Conservation (phyloP, 2,888 invertebrate genomes). For the Minunthozetes semirufus region DNA sequence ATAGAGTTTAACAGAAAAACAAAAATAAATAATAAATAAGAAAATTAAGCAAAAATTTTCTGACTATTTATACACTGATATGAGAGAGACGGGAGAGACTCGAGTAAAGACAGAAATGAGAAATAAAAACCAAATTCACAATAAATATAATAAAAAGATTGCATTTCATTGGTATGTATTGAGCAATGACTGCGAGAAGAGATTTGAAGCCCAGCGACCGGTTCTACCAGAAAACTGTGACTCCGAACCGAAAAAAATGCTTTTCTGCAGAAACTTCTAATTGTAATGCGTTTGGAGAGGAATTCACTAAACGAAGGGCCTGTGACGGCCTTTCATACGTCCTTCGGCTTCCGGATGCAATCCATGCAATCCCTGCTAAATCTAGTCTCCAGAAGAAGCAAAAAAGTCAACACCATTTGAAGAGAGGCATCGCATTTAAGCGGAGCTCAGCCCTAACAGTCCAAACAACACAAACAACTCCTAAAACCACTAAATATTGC, state of each 20-base stretch:
- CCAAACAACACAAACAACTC: background rate
- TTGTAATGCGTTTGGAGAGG: background rate
- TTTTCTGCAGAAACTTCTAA: conserved; percentile 1
- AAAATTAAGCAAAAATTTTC: background rate
- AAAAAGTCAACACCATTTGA: background rate
- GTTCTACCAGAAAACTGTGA: conserved; percentile 5
- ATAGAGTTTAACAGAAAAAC: background rate
- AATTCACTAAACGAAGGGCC: conserved; percentile 2
- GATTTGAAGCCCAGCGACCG: conserved; percentile 2
- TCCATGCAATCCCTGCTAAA: conserved; percentile 1
- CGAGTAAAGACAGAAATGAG: too few relatives aligned
- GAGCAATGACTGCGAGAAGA: background rate
- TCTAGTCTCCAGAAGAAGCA: background rate
- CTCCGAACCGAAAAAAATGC: conserved; percentile 9
- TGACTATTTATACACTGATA: background rate
- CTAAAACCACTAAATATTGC: conserved; percentile 5
- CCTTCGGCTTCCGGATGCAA: conserved; percentile 24
- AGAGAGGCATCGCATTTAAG: too few relatives aligned
- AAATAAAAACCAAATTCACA: too few relatives aligned
- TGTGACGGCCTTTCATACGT: conserved; percentile 13
- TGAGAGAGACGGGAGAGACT: too few relatives aligned
- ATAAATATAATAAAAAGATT: too few relatives aligned
- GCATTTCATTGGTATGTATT: background rate
- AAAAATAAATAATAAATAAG: background rate
- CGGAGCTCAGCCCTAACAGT: background rate